These are phyloP conservation scores for Priocnemis perturbator DNA, from an alignment of 2,888 invertebrate species.

Conservation along the genomic window DNA sequence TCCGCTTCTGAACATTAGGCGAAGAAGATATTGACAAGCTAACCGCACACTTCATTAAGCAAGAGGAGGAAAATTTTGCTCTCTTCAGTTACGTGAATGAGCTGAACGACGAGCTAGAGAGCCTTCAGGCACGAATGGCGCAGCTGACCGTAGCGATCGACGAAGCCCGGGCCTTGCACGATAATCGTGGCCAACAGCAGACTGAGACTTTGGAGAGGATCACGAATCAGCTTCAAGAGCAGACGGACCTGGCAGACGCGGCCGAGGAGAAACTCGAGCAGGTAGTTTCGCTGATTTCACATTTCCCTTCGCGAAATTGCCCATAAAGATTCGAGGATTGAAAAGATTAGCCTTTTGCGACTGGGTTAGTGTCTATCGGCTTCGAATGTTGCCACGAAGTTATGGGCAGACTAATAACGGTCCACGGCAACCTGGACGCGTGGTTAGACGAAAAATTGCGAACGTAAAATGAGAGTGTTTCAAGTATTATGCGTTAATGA, in stretches of 20 bases:
- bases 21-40: conserved; percentile 83
- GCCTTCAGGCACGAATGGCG: conserved; percentile 82
- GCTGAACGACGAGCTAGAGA: conserved; percentile 88
- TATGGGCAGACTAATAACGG: no score
- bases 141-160: conserved; percentile 82
- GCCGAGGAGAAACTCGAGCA: conserved; percentile 73
- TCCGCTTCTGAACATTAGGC: conserved; percentile 59
- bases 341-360: not conserved
- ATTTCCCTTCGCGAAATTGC: not conserved
- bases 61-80: conserved; percentile 94
- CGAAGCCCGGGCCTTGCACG: conserved; percentile 79
- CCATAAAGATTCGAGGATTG: no score
- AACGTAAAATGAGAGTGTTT: no score
- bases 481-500: no score
- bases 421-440: no score
- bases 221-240: conserved; percentile 76
- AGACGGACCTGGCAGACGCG: conserved; percentile 69
- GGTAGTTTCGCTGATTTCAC: conserved; percentile 44
- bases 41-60: conserved; percentile 85
- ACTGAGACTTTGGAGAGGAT: conserved; percentile 79
- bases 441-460: no score
- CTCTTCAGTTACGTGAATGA: conserved; percentile 94
- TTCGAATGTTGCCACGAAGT: not conserved
- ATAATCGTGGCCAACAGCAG: conserved; percentile 79
- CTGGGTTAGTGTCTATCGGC: conserved; percentile 18